A percentile compares a stretch with the other conserved stretches of the same genome.
These are phyloP conservation scores for Volucella bombylans DNA, from an alignment of 2,888 invertebrate species.

Conservation along the genomic window DNA sequence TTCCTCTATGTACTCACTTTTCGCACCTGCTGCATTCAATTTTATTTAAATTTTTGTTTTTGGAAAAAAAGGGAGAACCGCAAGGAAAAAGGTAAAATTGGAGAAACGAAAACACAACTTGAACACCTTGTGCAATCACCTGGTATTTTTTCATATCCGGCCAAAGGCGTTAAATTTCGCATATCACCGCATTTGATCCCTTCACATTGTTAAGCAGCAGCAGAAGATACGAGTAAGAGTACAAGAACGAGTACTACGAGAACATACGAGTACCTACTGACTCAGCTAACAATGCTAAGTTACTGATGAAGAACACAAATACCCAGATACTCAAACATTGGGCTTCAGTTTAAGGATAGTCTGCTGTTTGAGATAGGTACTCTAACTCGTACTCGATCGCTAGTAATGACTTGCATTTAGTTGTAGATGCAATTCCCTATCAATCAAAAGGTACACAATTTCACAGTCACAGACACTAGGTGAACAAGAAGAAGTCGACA, in stretches of 20 bases:
- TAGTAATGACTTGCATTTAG: no score
- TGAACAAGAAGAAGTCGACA: conserved; percentile 63
- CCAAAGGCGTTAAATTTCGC: conserved; percentile 63
- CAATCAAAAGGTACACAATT: conserved; percentile 64
- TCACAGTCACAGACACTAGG: conserved; percentile 25
- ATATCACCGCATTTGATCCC: conserved; percentile 50
- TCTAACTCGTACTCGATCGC: no score
- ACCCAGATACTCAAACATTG: no score
- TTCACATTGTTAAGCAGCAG: conserved; percentile 31
- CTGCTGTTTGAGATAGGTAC: no score
- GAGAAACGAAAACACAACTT: conserved; percentile 6
- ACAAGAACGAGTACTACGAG: background rate
- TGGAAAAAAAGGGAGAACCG: background rate
- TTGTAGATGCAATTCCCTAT: conserved; percentile 47
- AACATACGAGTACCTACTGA: no score
- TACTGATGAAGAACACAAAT: no score
- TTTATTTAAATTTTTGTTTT: conserved; percentile 10
- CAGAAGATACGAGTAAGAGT: background rate
- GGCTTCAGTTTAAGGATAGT: no score
- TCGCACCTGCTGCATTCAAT: conserved; percentile 63
- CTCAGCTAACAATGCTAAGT: no score
- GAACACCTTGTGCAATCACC: conserved; percentile 69
- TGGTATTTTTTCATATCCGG: conserved; percentile 69
- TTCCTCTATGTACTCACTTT: conserved; percentile 49
- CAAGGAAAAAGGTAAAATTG: conserved; percentile 19